These are phyloP conservation scores for Trichopria drosophilae DNA, from an alignment of 2,888 invertebrate species.

Conservation along the genomic window DNA sequence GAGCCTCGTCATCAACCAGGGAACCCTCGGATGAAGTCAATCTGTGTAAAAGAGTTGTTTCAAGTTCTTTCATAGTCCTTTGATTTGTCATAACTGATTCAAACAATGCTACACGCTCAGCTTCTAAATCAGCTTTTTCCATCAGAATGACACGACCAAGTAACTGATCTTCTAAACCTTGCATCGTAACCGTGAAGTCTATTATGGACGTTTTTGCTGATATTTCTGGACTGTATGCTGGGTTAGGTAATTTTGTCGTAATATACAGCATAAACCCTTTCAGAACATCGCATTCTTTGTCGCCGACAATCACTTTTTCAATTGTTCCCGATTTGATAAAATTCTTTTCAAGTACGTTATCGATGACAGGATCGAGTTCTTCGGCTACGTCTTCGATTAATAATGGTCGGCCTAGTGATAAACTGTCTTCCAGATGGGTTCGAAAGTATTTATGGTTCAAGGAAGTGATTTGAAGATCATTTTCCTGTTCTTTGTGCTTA, in stretches of 20 bases:
- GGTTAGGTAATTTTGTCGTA: conserved; percentile 94
- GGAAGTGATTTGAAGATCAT: conserved; percentile 91
- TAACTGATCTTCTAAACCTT: conserved; percentile 92
- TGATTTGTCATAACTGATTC: conserved; percentile 97
- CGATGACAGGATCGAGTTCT: conserved; percentile 93
- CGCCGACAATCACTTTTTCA: conserved; percentile 90
- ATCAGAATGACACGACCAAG: conserved; percentile 91
- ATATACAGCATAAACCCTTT: conserved; percentile 94
- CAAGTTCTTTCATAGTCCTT: conserved; percentile 92
- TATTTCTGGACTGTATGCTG: conserved; percentile 94
- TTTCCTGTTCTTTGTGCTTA: conserved; percentile 86
- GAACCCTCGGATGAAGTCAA: conserved; percentile 92
- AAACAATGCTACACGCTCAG: conserved; percentile 88
- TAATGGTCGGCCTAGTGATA: conserved; percentile 78
- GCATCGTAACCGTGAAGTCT: conserved; percentile 96
- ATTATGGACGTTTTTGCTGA: conserved; percentile 96
- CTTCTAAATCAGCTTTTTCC: conserved; percentile 94
- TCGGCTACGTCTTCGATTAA: conserved; percentile 94
- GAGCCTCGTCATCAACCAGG: conserved; percentile 91
- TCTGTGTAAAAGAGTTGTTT: conserved; percentile 87
- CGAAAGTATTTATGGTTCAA: conserved; percentile 96
- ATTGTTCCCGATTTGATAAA: conserved; percentile 97
- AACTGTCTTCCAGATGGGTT: conserved; percentile 84
- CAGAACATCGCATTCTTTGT: conserved; percentile 96
- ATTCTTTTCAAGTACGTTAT: conserved; percentile 95